These are phyloP conservation scores for Masticophis lateralis DNA, from an alignment of 2,797 vertebrate genomes.

Conservation along the genomic window DNA sequence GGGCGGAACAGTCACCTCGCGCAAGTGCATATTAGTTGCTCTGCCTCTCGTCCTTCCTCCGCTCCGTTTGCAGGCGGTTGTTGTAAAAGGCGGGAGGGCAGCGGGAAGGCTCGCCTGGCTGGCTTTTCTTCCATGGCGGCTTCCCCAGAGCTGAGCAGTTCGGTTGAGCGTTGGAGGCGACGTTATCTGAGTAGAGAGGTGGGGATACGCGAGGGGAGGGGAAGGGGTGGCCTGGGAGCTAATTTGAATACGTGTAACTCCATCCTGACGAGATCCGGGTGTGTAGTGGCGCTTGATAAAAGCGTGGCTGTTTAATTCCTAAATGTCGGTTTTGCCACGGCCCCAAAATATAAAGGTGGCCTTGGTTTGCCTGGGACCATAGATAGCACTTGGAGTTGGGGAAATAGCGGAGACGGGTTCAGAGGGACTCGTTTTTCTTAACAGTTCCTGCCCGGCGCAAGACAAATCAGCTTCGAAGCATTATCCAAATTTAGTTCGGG, in stretches of 20 bases:
- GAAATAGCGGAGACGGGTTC: background rate
- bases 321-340: background rate
- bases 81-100: background rate
- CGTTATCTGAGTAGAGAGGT: conserved; percentile 17
- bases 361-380: background rate
- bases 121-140: background rate
- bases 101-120: background rate
- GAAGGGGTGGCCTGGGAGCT: too few relatives aligned
- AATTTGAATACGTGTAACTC: background rate
- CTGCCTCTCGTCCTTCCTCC: fast-evolving
- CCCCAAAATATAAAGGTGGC: background rate
- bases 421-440: too few relatives aligned
- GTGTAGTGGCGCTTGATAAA: background rate
- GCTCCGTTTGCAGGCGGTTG: background rate
- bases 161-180: conserved; percentile 7
- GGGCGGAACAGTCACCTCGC: background rate
- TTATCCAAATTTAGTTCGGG: background rate
- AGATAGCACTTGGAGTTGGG: background rate
- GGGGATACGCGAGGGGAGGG: background rate
- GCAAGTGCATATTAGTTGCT: background rate
- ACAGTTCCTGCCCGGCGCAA: background rate
- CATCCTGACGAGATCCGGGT: background rate
- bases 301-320: background rate
- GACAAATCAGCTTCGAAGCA: background rate
- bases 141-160: background rate